Evolutionary conservation across 2,888 invertebrate species (phyloP).

Genomic region (Lypha dubia): DNA sequence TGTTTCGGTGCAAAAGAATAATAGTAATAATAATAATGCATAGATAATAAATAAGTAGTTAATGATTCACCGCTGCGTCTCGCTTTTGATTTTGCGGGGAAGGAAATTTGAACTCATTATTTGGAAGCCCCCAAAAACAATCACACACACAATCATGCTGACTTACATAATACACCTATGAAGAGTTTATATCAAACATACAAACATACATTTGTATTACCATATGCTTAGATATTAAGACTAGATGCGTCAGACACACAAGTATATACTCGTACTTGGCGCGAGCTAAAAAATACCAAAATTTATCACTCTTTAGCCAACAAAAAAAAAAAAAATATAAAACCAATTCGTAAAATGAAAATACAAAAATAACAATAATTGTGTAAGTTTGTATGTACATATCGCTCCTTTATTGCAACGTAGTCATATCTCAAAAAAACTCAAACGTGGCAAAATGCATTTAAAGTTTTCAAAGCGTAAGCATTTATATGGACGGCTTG

Average conservation of each 20-base stretch:
- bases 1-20: conserved; percentile 6
- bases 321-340: background rate
- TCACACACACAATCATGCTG: conserved; percentile 26
- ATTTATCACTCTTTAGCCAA: conserved; percentile 48
- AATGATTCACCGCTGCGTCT: conserved; percentile 39
- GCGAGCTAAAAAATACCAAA: conserved; percentile 48
- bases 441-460: too few relatives aligned
- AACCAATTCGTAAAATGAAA: conserved; percentile 15
- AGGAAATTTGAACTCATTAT: conserved; percentile 48
- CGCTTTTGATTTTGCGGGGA: background rate
- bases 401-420: too few relatives aligned
- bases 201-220: background rate
- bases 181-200: conserved; percentile 2
- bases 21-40: conserved; percentile 4
- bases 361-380: conserved; percentile 22
- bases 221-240: conserved; percentile 14
- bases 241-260: conserved; percentile 30
- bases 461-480: too few relatives aligned
- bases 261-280: conserved; percentile 54
- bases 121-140: conserved; percentile 50
- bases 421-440: too few relatives aligned
- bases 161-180: conserved; percentile 34
- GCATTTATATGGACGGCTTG: too few relatives aligned
- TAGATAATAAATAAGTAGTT: conserved; percentile 30
- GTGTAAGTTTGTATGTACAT: too few relatives aligned